phyloP scores from a whole-genome alignment of 2,797 vertebrate species.

The Cuculus canorus region DNA sequence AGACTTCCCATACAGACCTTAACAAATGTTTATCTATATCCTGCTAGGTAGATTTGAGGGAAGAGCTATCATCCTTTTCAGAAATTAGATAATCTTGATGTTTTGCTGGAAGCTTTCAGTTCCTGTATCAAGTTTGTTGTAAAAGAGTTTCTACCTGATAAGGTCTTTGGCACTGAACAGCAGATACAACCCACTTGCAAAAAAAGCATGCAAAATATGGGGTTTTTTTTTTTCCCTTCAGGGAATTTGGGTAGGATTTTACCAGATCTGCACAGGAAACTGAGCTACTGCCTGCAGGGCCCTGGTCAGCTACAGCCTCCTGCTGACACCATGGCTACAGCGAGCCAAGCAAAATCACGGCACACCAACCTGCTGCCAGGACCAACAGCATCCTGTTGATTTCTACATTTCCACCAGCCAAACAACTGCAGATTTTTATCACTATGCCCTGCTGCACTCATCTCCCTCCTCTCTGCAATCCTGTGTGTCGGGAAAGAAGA shows the following conservation, averaged over 20 bases:
- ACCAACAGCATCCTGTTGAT: not conserved
- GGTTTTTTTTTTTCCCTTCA: not conserved
- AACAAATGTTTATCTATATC: conserved; percentile 16
- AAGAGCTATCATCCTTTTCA: not conserved
- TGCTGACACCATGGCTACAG: not conserved
- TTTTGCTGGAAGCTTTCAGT: not conserved
- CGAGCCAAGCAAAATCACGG: not conserved
- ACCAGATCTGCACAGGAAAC: not conserved
- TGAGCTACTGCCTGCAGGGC: not conserved
- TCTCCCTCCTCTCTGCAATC: not conserved
- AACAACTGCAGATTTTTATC: not conserved
- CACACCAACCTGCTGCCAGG: not conserved
- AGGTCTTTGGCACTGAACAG: not conserved
- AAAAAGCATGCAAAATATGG: not conserved
- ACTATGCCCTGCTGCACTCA: not conserved
- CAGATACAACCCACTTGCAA: not conserved
- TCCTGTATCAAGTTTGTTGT: not conserved
- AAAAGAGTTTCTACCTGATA: not conserved
- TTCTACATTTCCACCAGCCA: not conserved
- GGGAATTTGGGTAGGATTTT: not conserved
- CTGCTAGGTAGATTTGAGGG: not conserved
- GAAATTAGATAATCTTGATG: not conserved
- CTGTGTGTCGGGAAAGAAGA: not conserved
- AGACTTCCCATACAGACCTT: not conserved
- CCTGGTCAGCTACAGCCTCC: not conserved